These are phyloP conservation scores for Biston betularia DNA, from an alignment of 2,888 invertebrate species.

Conservation along the genomic window DNA sequence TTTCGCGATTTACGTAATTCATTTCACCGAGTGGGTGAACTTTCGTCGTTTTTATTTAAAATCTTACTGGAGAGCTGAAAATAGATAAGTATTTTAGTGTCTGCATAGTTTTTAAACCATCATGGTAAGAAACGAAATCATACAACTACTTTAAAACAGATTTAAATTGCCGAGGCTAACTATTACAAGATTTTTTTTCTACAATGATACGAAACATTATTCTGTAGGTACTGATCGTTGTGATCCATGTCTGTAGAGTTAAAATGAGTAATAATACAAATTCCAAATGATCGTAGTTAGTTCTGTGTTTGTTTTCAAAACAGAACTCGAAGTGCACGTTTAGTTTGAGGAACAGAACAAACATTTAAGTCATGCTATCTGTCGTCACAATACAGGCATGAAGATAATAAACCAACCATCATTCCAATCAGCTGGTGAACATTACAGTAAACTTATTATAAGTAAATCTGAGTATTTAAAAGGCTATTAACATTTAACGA, in stretches of 20 bases:
- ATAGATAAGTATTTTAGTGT: slow-evolving; percentile 12
- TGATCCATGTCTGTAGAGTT: not conserved
- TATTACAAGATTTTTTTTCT: too few species aligned
- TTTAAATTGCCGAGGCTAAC: not conserved
- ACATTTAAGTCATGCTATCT: not conserved
- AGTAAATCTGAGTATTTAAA: too few species aligned
- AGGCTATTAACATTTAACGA: not conserved
- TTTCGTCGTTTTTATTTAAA: slow-evolving; percentile 13
- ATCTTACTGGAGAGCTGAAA: slow-evolving; percentile 6
- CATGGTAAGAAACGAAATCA: not conserved
- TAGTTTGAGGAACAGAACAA: slow-evolving; percentile 1
- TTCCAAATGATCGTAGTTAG: not conserved
- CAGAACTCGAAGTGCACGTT: not conserved
- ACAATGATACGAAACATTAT: too few species aligned
- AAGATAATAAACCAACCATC: not conserved
- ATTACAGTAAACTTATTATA: too few species aligned
- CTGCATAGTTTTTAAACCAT: slow-evolving; percentile 4
- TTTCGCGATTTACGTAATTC: slow-evolving; percentile 10
- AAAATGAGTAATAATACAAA: not conserved
- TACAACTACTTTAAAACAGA: not conserved
- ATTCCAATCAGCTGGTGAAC: too few species aligned
- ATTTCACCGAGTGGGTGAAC: slow-evolving; percentile 12
- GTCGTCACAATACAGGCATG: not conserved
- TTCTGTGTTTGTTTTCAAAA: not conserved
- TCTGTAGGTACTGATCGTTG: not conserved